Conservation (phyloP, 2,888 invertebrate species). For the Axea sp. region DNA sequence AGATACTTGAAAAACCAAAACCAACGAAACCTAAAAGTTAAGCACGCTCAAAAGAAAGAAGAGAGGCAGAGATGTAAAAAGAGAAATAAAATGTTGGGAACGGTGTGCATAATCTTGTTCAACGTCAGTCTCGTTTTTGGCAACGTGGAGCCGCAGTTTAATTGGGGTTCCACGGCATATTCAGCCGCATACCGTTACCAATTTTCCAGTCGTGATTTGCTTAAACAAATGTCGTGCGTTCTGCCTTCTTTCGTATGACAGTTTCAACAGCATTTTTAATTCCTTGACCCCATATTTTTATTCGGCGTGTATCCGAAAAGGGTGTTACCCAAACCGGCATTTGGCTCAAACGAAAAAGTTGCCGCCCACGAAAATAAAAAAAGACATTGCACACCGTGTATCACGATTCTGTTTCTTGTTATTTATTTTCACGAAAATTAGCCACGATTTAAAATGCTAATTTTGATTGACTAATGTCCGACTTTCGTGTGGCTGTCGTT, state of each 20-base stretch:
- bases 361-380: constrained; percentile 23
- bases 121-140: constrained; percentile 59
- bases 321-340: constrained; percentile 14
- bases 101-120: constrained; percentile 35
- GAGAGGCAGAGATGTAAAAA: neutral
- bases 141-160: constrained; percentile 60
- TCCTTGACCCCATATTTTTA: neutral
- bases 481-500: constrained; percentile 2
- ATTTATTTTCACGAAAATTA: constrained; percentile 22
- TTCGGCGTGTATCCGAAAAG: constrained; percentile 17
- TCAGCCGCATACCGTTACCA: constrained; percentile 6
- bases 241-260: constrained; percentile 4
- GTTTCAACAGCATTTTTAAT: constrained; percentile 5
- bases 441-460: constrained; percentile 17
- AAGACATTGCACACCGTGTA: constrained; percentile 7
- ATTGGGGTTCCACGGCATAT: constrained; percentile 53
- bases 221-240: constrained; percentile 27
- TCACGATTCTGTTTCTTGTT: constrained; percentile 21
- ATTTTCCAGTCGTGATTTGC: constrained; percentile 34
- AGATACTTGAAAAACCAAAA: constrained; percentile 23
- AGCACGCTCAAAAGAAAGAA: neutral
- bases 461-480: constrained; percentile 9
- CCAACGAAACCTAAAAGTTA: constrained; percentile 6
- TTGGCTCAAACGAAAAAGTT: constrained; percentile 8
- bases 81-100: neutral